phyloP scores from a whole-genome alignment of 2,797 vertebrate genomes.

The Phylloscopus collybita region DNA sequence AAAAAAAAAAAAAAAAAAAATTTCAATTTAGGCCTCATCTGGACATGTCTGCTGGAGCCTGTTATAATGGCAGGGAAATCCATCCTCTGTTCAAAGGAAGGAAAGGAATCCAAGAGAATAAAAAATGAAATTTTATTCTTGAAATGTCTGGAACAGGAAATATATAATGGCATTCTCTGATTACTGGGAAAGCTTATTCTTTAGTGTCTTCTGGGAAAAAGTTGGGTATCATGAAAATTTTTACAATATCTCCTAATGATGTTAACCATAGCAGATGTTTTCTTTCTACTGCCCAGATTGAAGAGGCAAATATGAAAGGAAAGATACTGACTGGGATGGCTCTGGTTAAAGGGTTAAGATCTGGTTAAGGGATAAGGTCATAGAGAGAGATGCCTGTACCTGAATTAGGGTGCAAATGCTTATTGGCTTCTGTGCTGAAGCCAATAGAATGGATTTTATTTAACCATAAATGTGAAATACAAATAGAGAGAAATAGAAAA shows the following conservation, averaged over 20 bases:
- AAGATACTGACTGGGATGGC: not conserved
- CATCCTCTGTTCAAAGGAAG: not conserved
- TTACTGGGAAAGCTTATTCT: not conserved
- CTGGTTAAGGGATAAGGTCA: not conserved
- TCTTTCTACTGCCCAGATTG: not conserved
- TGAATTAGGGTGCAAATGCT: rapidly evolving
- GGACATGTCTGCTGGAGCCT: not conserved
- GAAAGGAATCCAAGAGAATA: not conserved
- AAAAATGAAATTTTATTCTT: not conserved
- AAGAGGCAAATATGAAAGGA: not conserved
- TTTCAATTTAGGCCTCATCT: not conserved
- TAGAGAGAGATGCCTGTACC: not conserved
- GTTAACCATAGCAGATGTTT: not conserved
- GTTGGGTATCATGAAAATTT: not conserved
- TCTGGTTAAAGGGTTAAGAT: not conserved
- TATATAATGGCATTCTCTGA: not conserved
- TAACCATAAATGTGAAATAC: rapidly evolving
- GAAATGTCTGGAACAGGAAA: not conserved
- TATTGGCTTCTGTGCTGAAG: not conserved
- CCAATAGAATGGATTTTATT: not conserved
- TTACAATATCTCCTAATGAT: not conserved
- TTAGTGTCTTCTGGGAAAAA: not conserved
- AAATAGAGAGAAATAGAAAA: not conserved
- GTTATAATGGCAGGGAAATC: not conserved
- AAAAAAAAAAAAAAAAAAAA: not conserved